These are phyloP conservation scores for Zosterops japonicus DNA, from an alignment of 2,113 vertebrate genomes.

Conservation along the genomic window DNA sequence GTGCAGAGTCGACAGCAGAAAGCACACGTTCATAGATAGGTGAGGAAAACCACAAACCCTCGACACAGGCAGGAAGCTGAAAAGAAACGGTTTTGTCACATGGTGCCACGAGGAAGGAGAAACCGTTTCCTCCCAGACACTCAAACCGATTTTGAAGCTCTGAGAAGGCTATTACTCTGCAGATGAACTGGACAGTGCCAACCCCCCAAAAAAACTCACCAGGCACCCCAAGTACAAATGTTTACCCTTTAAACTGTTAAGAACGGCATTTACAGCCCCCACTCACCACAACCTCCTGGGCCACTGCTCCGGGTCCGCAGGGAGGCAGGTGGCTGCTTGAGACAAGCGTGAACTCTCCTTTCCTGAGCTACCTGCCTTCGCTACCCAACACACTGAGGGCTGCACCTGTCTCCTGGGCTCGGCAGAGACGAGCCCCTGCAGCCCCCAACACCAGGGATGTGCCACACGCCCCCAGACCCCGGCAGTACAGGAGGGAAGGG, in stretches of 20 bases:
- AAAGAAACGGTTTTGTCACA: neutral
- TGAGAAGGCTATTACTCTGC: neutral
- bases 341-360: neutral
- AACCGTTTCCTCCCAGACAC: neutral
- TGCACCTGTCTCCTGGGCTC: neutral
- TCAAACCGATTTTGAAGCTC: neutral
- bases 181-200: neutral
- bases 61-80: neutral
- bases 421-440: neutral
- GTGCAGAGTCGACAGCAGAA: neutral
- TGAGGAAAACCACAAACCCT: neutral
- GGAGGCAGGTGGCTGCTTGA: neutral
- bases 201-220: neutral
- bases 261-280: neutral
- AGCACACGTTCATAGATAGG: neutral
- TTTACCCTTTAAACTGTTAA: neutral
- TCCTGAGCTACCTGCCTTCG: neutral
- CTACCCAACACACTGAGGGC: neutral
- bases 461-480: neutral
- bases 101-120: neutral
- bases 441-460: neutral
- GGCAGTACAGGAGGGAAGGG: neutral
- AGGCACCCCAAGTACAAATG: neutral
- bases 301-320: slow-evolving; percentile 16
- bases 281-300: slow-evolving; percentile 49